Evolutionary conservation across 2,113 vertebrate species (phyloP), one percentile per base, ranked within the genome.

Genomic region (Acrocephalus arundinaceus): DNA sequence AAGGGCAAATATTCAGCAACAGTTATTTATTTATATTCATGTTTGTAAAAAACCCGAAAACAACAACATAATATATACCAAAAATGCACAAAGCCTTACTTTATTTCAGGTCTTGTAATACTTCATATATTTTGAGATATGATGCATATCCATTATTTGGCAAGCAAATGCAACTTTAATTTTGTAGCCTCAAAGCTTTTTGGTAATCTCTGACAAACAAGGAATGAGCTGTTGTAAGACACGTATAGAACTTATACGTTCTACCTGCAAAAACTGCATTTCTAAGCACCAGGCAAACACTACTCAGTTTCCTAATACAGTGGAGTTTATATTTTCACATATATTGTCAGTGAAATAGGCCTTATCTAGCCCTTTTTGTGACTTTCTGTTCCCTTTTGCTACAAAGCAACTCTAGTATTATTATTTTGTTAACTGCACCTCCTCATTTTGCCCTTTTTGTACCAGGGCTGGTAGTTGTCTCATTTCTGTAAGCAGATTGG

Each of bases 231-330:
- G 52, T 33, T 67, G 3, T 25, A 62, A 76, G 24, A 25, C 19
- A 73, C 2, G 4, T 3, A 4, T 4, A 62, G 33, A 74, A 67
- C 1, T 63, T 23, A 3, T 0, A 51, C 1, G 3, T 27, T 39
- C n/a, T 35, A 30, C 27, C 16, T 35, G 16, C 4, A 88, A 76
- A 90, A 65, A 9, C 16, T 27, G 8, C 25, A 39, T 78, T 91
- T 85, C 37, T 43, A 46, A 57, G 37, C 15, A 12, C 10, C 9
- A 59, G 24, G 16, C 1, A 82, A 67, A 58, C 15, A 20, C 25
- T 31, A 6, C 3, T 13, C 30, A 11, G 28, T 57, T 81, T 77
- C 30, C 68, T 77, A 74, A 39, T 8, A 58, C 7, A 73, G 28
- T 5, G 7, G 17, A 68, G 28, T 6, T 61, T 79, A 8, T 25